phyloP scores from a whole-genome alignment of 2,888 invertebrate genomes.

The Schizaphis graminum region DNA sequence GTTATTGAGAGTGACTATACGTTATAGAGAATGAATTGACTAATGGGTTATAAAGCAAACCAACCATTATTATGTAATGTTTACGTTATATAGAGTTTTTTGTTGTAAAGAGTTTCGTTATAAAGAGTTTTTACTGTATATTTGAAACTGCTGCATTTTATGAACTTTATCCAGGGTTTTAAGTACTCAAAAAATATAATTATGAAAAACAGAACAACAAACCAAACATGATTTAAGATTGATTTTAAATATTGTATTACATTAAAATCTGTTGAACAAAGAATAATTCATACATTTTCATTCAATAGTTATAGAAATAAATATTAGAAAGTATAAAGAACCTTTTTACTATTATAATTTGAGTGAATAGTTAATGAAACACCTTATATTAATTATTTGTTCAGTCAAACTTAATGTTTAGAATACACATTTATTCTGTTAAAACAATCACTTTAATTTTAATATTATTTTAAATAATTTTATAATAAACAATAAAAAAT shows the following conservation, averaged over 20 bases:
- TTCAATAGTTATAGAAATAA: background rate
- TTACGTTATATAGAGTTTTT: too few species aligned
- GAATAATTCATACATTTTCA: background rate
- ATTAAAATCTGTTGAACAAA: background rate
- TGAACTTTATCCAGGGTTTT: background rate
- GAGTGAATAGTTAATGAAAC: background rate
- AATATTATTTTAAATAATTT: background rate
- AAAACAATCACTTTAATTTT: background rate
- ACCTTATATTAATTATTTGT: background rate
- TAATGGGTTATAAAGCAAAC: too few species aligned
- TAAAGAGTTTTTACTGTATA: too few species aligned
- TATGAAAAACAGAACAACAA: background rate
- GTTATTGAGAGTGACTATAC: too few species aligned
- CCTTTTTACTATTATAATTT: background rate
- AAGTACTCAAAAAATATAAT: background rate
- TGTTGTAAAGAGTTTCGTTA: too few species aligned
- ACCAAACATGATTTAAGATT: background rate
- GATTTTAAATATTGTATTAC: background rate
- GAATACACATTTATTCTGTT: background rate
- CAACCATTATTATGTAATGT: too few species aligned
- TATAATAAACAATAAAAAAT: background rate
- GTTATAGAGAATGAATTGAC: too few species aligned
- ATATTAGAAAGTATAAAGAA: background rate
- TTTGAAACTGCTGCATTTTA: too few species aligned
- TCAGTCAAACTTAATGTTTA: background rate